Evolutionary conservation across 2,113 vertebrate species (phyloP), one percentile per base, ranked within the genome.

Genomic region (Oryzias celebensis): DNA sequence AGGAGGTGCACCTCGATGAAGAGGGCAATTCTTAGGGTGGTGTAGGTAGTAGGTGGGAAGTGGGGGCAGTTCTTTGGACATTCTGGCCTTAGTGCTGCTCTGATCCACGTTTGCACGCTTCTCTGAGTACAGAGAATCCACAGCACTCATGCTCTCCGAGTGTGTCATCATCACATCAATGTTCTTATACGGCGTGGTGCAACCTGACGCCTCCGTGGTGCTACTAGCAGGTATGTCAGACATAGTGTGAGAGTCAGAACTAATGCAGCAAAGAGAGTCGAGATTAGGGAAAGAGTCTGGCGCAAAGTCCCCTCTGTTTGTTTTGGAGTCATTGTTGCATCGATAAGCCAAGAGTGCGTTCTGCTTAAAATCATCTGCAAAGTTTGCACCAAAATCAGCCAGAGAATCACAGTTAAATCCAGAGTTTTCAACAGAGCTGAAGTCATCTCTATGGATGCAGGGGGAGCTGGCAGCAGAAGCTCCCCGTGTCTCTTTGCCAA

Each of bases 131-230:
- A 71, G 73, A 0, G 77, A 72, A 23, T 79, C 74, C 2, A 16
- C 46, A 5, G 57, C 57, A 17, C 65, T 48, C 7, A 66, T 43
- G 18, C 57, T 53, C 58, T 80, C 73, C 13, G 86, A 68, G 62
- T 81, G 81, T 1, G 65, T 76, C 77, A 89, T 81, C 80, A 91
- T 82, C 15, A 85, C 85, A 14, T 92, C 91, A 5, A 91, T 76
- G 67, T 93, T 93, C 73, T 91, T 92, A 61, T 93, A 93, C 0
- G 92, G 92, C 15, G 92, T 93, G 65, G 76, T 82, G 75, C 90
- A 85, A 1, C 68, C 78, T 0, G 81, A 69, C 13, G 65, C 60
- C 24, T 69, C 73, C 8, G 61, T 14, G 48, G 62, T 41, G 31
- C 71, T 62, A 41, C 62, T 23, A 26, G 45, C 47, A 24, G 62